A percentile compares a stretch with the other conserved stretches of the same genome.
Evolutionary conservation across 2,797 vertebrate genomes (phyloP).

Genomic region (Anomalospiza imberbis): DNA sequence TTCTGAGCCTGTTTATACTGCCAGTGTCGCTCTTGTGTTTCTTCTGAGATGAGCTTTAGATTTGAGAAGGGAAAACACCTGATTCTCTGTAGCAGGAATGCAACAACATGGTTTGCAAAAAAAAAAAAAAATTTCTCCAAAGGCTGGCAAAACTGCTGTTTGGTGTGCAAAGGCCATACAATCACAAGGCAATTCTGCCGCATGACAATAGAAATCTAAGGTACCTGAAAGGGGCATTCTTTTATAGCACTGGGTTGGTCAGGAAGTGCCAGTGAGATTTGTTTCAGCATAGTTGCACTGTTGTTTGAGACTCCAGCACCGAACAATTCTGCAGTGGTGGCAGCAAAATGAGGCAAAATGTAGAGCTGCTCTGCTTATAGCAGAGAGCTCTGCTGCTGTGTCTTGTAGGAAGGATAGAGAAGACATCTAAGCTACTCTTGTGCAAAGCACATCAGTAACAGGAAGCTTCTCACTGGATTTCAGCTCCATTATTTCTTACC

Average conservation of each 20-base stretch:
- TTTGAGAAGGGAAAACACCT: not conserved
- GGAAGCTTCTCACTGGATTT: not conserved
- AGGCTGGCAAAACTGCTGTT: not conserved
- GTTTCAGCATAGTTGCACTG: not conserved
- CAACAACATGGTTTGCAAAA: not conserved
- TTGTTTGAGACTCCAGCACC: not conserved
- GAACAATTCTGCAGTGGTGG: not conserved
- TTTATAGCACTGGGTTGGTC: not conserved
- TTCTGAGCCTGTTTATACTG: not conserved
- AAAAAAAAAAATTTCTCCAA: not conserved
- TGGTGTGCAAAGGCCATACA: not conserved
- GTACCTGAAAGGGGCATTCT: not conserved
- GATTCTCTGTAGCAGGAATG: not conserved
- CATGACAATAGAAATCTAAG: not conserved
- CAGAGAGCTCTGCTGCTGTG: not conserved
- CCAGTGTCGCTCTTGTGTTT: fast-evolving
- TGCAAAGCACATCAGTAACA: not conserved
- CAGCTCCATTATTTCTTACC: not conserved
- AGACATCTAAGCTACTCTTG: not conserved
- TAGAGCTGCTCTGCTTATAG: not conserved
- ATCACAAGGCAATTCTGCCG: not conserved
- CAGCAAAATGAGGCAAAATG: not conserved
- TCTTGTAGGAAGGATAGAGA: not conserved
- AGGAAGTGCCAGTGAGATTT: not conserved
- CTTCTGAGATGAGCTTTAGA: not conserved